phyloP scores from a whole-genome alignment of 2,888 invertebrate genomes.

The Camponotus fellah region DNA sequence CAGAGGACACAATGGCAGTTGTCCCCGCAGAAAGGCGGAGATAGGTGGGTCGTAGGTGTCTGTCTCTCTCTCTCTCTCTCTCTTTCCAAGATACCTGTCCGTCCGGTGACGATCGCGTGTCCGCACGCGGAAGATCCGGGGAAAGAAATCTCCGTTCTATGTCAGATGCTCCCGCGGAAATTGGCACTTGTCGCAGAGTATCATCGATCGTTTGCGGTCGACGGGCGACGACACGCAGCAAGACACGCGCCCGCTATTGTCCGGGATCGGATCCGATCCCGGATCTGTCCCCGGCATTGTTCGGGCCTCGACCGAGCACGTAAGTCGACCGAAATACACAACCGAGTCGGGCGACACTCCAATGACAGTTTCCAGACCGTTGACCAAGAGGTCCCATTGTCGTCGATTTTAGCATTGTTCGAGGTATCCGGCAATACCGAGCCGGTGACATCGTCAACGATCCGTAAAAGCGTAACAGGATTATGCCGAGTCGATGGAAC shows the following conservation, averaged over 20 bases:
- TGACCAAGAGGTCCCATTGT: constrained; percentile 54
- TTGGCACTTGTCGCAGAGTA: constrained; percentile 78
- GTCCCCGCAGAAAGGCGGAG: constrained; percentile 10
- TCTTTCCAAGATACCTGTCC: neutral
- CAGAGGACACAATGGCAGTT: constrained; percentile 41
- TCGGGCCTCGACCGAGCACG: constrained; percentile 32
- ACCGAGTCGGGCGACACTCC: constrained; percentile 69
- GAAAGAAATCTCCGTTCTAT: constrained; percentile 55
- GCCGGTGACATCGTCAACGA: constrained; percentile 79
- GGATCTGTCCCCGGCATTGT: constrained; percentile 48
- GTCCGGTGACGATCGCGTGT: constrained; percentile 46
- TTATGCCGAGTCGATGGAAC: constrained; percentile 68
- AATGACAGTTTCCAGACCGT: constrained; percentile 78
- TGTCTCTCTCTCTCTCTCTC: neutral
- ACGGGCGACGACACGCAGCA: constrained; percentile 36
- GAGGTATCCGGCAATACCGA: constrained; percentile 25
- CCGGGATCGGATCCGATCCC: constrained; percentile 36
- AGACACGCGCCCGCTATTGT: constrained; percentile 68
- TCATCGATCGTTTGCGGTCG: constrained; percentile 71
- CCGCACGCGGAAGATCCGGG: constrained; percentile 13
- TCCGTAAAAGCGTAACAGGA: constrained; percentile 79
- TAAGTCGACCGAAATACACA: constrained; percentile 61
- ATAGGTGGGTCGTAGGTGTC: constrained; percentile 34
- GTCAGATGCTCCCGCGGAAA: constrained; percentile 41
- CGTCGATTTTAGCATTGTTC: constrained; percentile 61